Evolutionary conservation across 2,797 vertebrate genomes (phyloP).

Genomic region (Podargus strigoides): DNA sequence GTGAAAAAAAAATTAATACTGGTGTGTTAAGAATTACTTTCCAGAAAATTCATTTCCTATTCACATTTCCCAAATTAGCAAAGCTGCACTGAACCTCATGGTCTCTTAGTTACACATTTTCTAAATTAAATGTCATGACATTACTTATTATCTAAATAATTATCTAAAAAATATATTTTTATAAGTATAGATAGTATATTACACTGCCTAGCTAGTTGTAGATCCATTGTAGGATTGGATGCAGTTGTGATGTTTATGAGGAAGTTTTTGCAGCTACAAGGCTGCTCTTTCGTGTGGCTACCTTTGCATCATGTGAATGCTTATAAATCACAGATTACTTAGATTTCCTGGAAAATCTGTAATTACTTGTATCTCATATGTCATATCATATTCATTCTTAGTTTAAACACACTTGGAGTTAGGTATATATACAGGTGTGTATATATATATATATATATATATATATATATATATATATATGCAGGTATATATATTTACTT

Average conservation of each 20-base stretch:
- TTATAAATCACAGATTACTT: not conserved
- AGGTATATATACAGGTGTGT: not conserved
- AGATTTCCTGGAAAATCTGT: not conserved
- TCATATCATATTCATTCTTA: not conserved
- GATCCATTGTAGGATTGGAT: not conserved
- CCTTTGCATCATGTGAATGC: not conserved
- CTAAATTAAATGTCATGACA: not conserved
- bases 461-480: too few species aligned
- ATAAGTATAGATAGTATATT: not conserved
- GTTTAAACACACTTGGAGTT: not conserved
- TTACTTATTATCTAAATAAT: not conserved
- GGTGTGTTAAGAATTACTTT: not conserved
- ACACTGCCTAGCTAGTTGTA: not conserved
- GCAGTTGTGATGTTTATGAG: not conserved
- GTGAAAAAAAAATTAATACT: not conserved
- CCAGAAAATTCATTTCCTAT: not conserved
- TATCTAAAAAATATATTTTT: not conserved
- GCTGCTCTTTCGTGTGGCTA: not conserved
- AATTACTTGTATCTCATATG: not conserved
- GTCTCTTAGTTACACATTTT: not conserved
- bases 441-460: too few species aligned
- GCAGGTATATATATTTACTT: not conserved
- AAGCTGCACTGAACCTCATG: not conserved
- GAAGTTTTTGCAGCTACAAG: not conserved
- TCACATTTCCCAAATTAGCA: not conserved